Evolutionary conservation across 1,140 invertebrate genomes (phyloP).

Genomic region (Monochamus saltuarius): DNA sequence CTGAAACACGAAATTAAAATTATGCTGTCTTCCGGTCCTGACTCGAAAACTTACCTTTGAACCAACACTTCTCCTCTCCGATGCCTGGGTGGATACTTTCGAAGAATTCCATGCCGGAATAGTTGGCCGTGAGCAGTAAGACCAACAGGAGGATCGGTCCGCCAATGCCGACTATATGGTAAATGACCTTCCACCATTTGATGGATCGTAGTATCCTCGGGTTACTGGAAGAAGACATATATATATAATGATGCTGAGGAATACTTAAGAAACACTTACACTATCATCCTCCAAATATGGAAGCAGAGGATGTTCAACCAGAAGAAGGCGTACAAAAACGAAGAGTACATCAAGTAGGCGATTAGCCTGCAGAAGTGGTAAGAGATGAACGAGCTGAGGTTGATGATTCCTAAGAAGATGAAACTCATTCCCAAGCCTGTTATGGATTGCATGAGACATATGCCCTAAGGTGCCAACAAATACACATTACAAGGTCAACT

Average conservation of each 20-base stretch:
- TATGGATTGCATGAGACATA: conserved; percentile 12
- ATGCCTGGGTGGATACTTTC: conserved; percentile 10
- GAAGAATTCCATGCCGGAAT: neutral
- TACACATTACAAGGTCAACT: neutral
- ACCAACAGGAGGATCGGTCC: neutral
- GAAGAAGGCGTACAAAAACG: conserved; percentile 12
- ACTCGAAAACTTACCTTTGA: conserved; percentile 11
- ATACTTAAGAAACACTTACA: conserved; percentile 3
- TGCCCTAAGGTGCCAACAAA: conserved; percentile 6
- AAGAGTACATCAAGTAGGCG: conserved; percentile 14
- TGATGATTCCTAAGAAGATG: neutral
- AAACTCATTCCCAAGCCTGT: conserved; percentile 1
- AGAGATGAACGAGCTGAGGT: neutral
- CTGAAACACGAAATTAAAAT: conserved; percentile 48
- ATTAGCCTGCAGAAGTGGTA: neutral
- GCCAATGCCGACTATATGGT: conserved; percentile 7
- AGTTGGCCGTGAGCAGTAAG: neutral
- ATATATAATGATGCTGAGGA: neutral
- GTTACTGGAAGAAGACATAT: conserved; percentile 1
- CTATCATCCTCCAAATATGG: conserved; percentile 11
- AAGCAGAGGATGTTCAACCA: conserved; percentile 15
- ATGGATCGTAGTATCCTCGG: neutral
- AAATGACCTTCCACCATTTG: conserved; percentile 7
- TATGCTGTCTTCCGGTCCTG: neutral
- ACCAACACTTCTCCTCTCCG: conserved; percentile 9